A percentile compares a stretch with the other conserved stretches of the same genome.
Evolutionary conservation across 37 sponge, comb jelly and placozoan species (phyloP).

Genomic region (Cladorhizidae sp.): DNA sequence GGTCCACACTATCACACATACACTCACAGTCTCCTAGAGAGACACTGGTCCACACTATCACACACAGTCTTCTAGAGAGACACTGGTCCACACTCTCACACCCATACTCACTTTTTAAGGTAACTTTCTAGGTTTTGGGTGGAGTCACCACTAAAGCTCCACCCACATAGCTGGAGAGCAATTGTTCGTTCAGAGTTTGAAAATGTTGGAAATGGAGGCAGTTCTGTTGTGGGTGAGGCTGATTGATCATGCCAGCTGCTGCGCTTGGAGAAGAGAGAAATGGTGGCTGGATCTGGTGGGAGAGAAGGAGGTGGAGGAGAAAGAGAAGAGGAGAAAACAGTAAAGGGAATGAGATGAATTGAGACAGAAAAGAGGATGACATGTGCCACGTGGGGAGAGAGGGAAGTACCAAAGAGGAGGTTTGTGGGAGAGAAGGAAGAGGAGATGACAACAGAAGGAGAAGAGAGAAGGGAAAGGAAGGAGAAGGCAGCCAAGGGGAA

Average conservation of each 20-base stretch:
- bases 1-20: too few species aligned
- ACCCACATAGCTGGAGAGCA: constrained; percentile 75
- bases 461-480: not conserved
- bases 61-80: too few species aligned
- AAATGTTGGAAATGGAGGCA: constrained; percentile 30
- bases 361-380: too few species aligned
- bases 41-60: too few species aligned
- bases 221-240: constrained; percentile 5
- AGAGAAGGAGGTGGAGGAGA: constrained; percentile 13
- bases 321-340: constrained; percentile 11
- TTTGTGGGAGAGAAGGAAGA: not conserved
- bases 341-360: too few species aligned
- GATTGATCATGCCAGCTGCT: constrained; percentile 17
- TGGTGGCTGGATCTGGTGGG: not conserved
- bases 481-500: too few species aligned
- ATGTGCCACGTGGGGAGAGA: not conserved
- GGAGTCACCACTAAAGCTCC: constrained; percentile 40
- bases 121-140: constrained; percentile 47
- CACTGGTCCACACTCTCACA: too few species aligned
- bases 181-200: constrained; percentile 15
- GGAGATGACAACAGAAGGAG: not conserved
- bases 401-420: too few species aligned
- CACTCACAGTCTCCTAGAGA: too few species aligned
- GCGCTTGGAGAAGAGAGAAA: constrained; percentile 5
- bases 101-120: constrained; percentile 60